phyloP scores from a whole-genome alignment of 2,888 invertebrate species.

The Encarsia formosa region DNA sequence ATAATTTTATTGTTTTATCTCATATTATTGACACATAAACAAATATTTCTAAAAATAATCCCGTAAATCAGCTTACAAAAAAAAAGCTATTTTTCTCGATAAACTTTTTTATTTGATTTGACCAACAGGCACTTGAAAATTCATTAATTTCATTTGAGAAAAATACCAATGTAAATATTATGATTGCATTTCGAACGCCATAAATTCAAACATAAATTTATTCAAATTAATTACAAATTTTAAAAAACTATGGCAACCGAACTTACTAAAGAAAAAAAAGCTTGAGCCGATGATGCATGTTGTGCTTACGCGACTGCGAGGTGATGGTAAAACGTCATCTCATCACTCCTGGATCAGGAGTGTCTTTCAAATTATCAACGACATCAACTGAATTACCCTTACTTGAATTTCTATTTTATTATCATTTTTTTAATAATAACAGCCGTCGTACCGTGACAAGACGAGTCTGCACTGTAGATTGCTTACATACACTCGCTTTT shows the following conservation, averaged over 20 bases:
- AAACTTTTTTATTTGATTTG: too few species aligned
- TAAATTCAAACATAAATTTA: slow-evolving; percentile 14
- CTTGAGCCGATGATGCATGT: slow-evolving; percentile 53
- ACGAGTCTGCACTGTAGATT: slow-evolving; percentile 42
- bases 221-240: background rate
- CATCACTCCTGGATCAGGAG: slow-evolving; percentile 38
- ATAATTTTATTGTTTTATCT: background rate
- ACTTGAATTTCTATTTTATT: slow-evolving; percentile 18
- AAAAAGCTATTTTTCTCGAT: slow-evolving; percentile 7
- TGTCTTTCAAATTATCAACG: slow-evolving; percentile 32
- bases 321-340: slow-evolving; percentile 48
- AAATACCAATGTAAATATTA: slow-evolving; percentile 20
- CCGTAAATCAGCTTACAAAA: slow-evolving; percentile 11
- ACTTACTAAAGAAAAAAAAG: slow-evolving; percentile 40
- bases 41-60: slow-evolving; percentile 16
- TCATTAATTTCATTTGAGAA: background rate
- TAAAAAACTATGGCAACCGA: slow-evolving; percentile 27
- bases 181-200: slow-evolving; percentile 28
- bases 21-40: slow-evolving; percentile 6
- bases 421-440: slow-evolving; percentile 23
- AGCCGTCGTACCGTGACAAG: slow-evolving; percentile 36
- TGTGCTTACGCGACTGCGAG: slow-evolving; percentile 50
- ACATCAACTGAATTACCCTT: slow-evolving; percentile 29
- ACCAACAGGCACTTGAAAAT: slow-evolving; percentile 16
- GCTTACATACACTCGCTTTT: slow-evolving; percentile 39